Evolutionary conservation across 2,113 vertebrate genomes (phyloP).

Genomic region (Scartelaos histophorus): DNA sequence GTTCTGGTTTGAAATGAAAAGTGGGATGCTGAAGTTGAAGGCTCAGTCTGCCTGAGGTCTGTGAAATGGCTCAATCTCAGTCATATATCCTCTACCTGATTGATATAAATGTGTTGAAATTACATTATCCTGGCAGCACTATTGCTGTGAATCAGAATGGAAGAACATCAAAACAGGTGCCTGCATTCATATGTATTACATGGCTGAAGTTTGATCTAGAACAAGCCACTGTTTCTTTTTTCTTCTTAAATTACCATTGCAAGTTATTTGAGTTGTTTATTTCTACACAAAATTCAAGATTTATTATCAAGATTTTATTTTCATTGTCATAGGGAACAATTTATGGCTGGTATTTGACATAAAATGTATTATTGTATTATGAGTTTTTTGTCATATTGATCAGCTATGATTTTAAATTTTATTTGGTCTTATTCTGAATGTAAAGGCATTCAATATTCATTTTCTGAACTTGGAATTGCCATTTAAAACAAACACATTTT

Average conservation of each 20-base stretch:
- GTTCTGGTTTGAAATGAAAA: constrained; percentile 64
- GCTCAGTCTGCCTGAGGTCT: constrained; percentile 60
- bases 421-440: no score
- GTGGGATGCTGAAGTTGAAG: constrained; percentile 64
- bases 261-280: neutral
- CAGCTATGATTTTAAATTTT: no score
- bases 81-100: constrained; percentile 52
- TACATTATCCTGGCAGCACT: constrained; percentile 60
- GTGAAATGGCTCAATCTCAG: constrained; percentile 70
- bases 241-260: neutral
- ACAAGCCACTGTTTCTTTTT: neutral
- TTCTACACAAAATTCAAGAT: no score
- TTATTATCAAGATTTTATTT: no score
- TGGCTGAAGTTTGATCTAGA: neutral
- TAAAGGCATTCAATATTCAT: no score
- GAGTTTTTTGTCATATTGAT: no score
- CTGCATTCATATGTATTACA: constrained; percentile 17
- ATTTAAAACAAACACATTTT: no score
- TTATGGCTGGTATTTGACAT: no score
- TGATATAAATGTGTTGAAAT: constrained; percentile 70
- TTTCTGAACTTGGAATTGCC: no score
- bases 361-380: no score
- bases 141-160: constrained; percentile 40
- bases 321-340: no score
- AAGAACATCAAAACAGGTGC: constrained; percentile 17